These are phyloP conservation scores for Capitella teleta DNA, from an alignment of 1,140 invertebrate genomes.

Conservation along the genomic window DNA sequence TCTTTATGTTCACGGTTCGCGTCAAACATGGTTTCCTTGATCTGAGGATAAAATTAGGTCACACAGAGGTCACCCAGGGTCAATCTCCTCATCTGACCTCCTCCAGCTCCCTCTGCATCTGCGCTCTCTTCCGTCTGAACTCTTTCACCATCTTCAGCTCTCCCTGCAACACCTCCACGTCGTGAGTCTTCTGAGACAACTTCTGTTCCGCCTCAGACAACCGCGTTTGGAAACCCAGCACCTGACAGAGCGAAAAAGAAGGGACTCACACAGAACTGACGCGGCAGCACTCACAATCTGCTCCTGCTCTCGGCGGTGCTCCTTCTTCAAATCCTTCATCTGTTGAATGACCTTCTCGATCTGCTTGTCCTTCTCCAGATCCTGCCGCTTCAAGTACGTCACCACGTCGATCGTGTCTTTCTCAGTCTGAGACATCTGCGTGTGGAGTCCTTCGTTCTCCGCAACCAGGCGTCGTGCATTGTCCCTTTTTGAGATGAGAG, in stretches of 20 bases:
- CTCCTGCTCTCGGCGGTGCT: conserved; percentile 35
- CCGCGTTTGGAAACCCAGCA: conserved; percentile 35
- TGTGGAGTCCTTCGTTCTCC: conserved; percentile 37
- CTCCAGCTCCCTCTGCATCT: conserved; percentile 40
- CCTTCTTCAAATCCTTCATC: conserved; percentile 29
- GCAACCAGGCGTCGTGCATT: conserved; percentile 31
- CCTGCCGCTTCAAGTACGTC: conserved; percentile 36
- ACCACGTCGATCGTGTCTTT: conserved; percentile 43
- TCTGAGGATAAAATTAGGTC: no score
- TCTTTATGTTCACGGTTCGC: conserved; percentile 38
- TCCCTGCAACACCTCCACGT: conserved; percentile 34
- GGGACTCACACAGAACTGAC: no score
- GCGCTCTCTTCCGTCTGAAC: conserved; percentile 33
- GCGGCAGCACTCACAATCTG: conserved; percentile 22
- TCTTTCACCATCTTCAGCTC: conserved; percentile 41
- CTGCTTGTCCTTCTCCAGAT: conserved; percentile 37
- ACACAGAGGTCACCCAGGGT: no score
- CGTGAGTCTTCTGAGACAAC: conserved; percentile 27
- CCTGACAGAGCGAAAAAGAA: conserved; percentile 10
- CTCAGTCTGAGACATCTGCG: conserved; percentile 36
- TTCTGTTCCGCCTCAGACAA: conserved; percentile 34
- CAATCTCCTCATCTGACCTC: no score
- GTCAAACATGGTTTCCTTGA: conserved; percentile 36
- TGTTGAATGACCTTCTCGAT: conserved; percentile 28
- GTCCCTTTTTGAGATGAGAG: conserved; percentile 32